A percentile compares a stretch with the other conserved stretches of the same genome.
phyloP scores from a whole-genome alignment of 2,113 vertebrate genomes.

The Lamprologus sp. region DNA sequence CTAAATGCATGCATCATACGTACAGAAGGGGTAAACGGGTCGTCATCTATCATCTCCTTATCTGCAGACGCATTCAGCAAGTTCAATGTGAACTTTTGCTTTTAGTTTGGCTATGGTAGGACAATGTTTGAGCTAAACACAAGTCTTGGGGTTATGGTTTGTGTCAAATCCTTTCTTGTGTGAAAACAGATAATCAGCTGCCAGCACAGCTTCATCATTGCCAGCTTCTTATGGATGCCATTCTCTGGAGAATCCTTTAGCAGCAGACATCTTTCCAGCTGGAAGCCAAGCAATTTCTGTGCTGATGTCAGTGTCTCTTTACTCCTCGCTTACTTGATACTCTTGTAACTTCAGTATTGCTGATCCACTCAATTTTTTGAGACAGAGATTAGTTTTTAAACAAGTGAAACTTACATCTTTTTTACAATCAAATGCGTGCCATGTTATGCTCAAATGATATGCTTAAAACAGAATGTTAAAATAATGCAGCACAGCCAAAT shows the following conservation, averaged over 20 bases:
- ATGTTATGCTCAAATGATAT: not conserved
- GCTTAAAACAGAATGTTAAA: not conserved
- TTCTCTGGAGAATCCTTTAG: not conserved
- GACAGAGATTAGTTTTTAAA: not conserved
- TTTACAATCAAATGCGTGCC: rapidly evolving
- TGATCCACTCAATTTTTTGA: not conserved
- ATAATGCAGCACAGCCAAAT: not conserved
- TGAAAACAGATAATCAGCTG: not conserved
- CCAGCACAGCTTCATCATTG: conserved; percentile 17
- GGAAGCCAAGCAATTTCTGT: not conserved
- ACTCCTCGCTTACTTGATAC: not conserved
- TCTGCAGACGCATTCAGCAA: conserved; percentile 12
- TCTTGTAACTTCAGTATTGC: not conserved
- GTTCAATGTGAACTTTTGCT: not conserved
- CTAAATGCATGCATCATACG: not conserved
- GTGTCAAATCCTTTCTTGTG: not conserved
- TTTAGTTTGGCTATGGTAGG: not conserved
- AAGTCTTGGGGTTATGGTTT: conserved; percentile 1
- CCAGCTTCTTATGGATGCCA: not conserved
- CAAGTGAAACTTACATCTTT: not conserved
- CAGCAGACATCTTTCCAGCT: not conserved
- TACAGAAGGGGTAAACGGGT: not conserved
- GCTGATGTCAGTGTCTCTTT: conserved; percentile 8
- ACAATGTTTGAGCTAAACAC: not conserved
- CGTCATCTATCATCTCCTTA: conserved; percentile 21